Evolutionary conservation across 2,888 invertebrate genomes (phyloP).

Genomic region (Cylindroiulus punctatus): DNA sequence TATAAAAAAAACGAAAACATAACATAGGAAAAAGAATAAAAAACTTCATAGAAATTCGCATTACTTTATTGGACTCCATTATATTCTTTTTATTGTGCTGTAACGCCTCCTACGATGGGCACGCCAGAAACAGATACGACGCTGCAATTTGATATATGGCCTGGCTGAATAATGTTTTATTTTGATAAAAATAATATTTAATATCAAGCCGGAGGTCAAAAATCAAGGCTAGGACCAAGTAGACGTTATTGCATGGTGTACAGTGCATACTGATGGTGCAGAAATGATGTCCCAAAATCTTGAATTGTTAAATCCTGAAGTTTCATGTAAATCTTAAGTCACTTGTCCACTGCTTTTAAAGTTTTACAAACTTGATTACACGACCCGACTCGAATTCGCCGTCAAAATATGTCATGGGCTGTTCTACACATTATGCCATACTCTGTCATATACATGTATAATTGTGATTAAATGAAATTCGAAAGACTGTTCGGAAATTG

Average conservation of each 20-base stretch:
- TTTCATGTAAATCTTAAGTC: no score
- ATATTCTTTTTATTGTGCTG: background rate
- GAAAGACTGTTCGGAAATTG: no score
- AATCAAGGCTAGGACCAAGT: background rate
- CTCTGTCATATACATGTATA: no score
- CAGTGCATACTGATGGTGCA: background rate
- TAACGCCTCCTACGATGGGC: conserved; percentile 11
- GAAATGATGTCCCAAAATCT: background rate
- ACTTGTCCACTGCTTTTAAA: no score
- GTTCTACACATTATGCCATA: no score
- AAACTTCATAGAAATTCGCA: conserved; percentile 24
- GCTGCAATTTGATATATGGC: background rate
- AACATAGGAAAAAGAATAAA: background rate
- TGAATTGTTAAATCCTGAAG: background rate
- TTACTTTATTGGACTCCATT: conserved; percentile 12
- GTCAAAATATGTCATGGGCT: no score
- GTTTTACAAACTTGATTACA: no score
- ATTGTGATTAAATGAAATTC: no score
- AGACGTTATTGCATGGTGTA: no score
- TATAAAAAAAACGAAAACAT: background rate
- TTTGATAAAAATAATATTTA: background rate
- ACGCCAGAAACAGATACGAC: background rate
- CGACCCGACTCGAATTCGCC: no score
- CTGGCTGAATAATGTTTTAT: background rate
- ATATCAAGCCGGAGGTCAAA: background rate